These are phyloP conservation scores for Contarinia nasturtii DNA, from an alignment of 1,140 invertebrate species.

Conservation along the genomic window DNA sequence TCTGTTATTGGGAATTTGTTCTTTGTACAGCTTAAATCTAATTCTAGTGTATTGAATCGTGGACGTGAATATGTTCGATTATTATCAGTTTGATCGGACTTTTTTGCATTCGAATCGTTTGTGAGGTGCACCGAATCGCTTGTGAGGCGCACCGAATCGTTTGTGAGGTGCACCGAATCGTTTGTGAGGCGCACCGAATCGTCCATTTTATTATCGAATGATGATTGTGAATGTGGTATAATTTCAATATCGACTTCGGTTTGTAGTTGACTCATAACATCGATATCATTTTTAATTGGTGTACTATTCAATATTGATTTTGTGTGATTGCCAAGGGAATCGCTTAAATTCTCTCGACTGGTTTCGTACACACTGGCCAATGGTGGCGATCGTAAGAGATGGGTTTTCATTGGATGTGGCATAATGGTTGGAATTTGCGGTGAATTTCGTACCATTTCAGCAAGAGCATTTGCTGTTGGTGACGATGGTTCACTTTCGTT, in stretches of 20 bases:
- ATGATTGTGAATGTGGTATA: not conserved
- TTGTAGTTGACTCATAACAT: no score
- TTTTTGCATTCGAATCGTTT: no score
- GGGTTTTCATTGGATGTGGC: not conserved
- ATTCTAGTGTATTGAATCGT: constrained; percentile 19
- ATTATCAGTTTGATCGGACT: no score
- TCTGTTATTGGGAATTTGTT: constrained; percentile 24
- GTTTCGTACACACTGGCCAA: constrained; percentile 22
- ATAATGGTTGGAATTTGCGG: not conserved
- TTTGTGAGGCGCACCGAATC: no score
- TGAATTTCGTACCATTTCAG: not conserved
- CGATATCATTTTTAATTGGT: no score
- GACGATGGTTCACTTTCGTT: not conserved
- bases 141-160: no score
- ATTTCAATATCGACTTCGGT: no score
- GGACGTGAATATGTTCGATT: constrained; percentile 6
- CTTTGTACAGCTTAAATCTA: constrained; percentile 20
- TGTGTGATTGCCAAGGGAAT: constrained; percentile 1
- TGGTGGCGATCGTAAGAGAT: constrained; percentile 15
- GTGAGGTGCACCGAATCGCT: no score
- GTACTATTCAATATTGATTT: not conserved
- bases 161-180: no score
- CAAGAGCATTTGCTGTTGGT: not conserved
- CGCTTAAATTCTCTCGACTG: constrained; percentile 19
- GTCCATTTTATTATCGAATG: not conserved